Base-by-base conservation (phyloP, 2,888 invertebrate genomes). In the Troides helena region DNA sequence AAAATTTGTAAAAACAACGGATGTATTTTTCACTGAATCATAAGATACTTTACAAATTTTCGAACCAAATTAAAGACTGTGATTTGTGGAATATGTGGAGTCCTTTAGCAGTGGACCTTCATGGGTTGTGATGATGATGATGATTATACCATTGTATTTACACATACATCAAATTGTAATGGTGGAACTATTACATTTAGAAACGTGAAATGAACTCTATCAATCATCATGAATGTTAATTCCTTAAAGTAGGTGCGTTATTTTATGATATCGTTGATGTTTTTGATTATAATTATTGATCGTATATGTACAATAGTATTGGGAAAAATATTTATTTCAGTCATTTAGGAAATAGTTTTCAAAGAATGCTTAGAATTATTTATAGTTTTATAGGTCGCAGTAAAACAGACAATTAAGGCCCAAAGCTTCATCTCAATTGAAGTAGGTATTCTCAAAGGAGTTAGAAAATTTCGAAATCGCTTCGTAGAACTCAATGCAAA, bases 391-490 rank as follows among this genome's bases (percentile, higher is more conserved):
- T 21, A 57, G 21, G 23, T 57, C 57, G 57, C 21, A 10, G 21
- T 21, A 57, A 57, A 57, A 2, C 57, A 21, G 57, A 8, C 57
- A 21, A 23, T 57, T 57, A 57, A 50, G 21, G 62, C 18, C 43
- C 25, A 46, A 57, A 67, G 57, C 43, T 62, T 67, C 17, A 62
- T 58, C 46, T 57, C 43, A 62, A 46, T 57, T 67, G 46, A 67
- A 62, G 56, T n/a, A 56, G 57, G 21, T 23, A 67, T 62, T 58
- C 67, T 62, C 58, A 50, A 62, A 62, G 50, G 62, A 61, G 14
- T 30, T 46, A 39, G 21, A 58, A 62, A 62, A 67, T 68, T 62
- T 68, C 67, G 67, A 68, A 62, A 63, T 62, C 62, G 57, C 46
- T 68, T 58, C 67, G 30, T 62, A 17, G 46, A n/a, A 62, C 58